phyloP scores from a whole-genome alignment of 2,888 invertebrate genomes.

The Rhagium mordax region DNA sequence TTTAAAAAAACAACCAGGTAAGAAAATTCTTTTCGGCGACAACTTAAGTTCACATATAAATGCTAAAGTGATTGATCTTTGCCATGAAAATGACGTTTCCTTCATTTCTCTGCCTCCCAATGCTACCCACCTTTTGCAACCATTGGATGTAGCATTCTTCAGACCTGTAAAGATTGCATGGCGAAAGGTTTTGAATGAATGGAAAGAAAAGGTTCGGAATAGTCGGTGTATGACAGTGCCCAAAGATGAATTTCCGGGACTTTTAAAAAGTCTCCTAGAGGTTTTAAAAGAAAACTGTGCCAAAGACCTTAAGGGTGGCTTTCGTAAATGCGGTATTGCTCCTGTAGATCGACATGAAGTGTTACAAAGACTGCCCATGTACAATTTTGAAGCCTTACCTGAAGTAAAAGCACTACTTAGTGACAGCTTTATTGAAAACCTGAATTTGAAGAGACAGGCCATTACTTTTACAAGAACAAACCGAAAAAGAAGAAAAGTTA shows the following conservation, averaged over 20 bases:
- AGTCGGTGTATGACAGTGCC: not conserved
- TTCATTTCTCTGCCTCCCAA: slow-evolving; percentile 27
- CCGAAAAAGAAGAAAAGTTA: slow-evolving; percentile 10
- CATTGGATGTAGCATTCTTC: slow-evolving; percentile 23
- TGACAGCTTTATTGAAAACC: slow-evolving; percentile 21
- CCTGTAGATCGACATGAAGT: slow-evolving; percentile 24
- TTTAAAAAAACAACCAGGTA: slow-evolving; percentile 19
- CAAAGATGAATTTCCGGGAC: not conserved
- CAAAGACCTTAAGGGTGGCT: too few species aligned
- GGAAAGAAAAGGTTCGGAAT: not conserved
- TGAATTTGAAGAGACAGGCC: slow-evolving; percentile 3
- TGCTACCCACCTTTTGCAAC: slow-evolving; percentile 24
- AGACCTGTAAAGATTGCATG: slow-evolving; percentile 1
- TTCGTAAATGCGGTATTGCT: slow-evolving; percentile 19
- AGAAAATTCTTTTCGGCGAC: slow-evolving; percentile 42
- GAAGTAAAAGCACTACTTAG: slow-evolving; percentile 6
- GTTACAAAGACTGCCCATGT: not conserved
- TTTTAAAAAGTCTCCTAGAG: not conserved
- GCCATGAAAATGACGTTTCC: slow-evolving; percentile 36
- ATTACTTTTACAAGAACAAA: slow-evolving; percentile 20
- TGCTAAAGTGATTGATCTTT: slow-evolving; percentile 33
- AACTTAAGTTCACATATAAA: slow-evolving; percentile 45
- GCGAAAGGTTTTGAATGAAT: slow-evolving; percentile 1
- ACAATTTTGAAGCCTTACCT: slow-evolving; percentile 14
- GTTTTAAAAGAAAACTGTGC: too few species aligned